Evolutionary conservation across 2,888 invertebrate genomes (phyloP).

Genomic region (Drosophila mercatorum): DNA sequence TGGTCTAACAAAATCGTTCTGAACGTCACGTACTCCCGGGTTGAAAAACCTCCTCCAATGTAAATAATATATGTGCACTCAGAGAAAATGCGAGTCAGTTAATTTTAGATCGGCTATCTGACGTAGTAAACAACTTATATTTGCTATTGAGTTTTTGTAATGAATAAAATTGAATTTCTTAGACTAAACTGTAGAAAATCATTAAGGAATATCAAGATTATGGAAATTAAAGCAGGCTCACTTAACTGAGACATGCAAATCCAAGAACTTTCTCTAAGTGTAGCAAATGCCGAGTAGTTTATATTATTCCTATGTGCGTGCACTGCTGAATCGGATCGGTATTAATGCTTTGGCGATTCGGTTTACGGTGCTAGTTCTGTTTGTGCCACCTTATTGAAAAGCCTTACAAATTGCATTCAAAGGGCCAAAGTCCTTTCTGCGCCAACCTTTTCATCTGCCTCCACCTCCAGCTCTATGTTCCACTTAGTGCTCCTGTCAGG

Average conservation of each 20-base stretch:
- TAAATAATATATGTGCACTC: slow-evolving; percentile 20
- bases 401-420: slow-evolving; percentile 56
- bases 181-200: no score
- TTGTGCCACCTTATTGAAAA: slow-evolving; percentile 66
- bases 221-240: no score
- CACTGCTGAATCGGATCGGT: slow-evolving; percentile 18
- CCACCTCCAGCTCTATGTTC: slow-evolving; percentile 2
- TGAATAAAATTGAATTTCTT: no score
- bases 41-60: slow-evolving; percentile 16
- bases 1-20: background rate
- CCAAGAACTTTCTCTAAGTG: slow-evolving; percentile 1
- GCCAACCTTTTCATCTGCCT: background rate
- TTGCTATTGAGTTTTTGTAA: no score
- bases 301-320: slow-evolving; percentile 23
- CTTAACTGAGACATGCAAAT: no score
- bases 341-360: slow-evolving; percentile 33
- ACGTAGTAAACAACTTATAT: no score
- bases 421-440: slow-evolving; percentile 12
- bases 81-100: background rate
- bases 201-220: no score
- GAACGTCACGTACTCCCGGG: slow-evolving; percentile 31
- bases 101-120: no score
- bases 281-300: slow-evolving; percentile 7
- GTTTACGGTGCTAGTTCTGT: slow-evolving; percentile 49
- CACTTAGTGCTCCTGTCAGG: slow-evolving; percentile 11